Evolutionary conservation across 2,888 invertebrate species (phyloP), one percentile per base, ranked within the genome.

Genomic region (Vandiemenella viatica): DNA sequence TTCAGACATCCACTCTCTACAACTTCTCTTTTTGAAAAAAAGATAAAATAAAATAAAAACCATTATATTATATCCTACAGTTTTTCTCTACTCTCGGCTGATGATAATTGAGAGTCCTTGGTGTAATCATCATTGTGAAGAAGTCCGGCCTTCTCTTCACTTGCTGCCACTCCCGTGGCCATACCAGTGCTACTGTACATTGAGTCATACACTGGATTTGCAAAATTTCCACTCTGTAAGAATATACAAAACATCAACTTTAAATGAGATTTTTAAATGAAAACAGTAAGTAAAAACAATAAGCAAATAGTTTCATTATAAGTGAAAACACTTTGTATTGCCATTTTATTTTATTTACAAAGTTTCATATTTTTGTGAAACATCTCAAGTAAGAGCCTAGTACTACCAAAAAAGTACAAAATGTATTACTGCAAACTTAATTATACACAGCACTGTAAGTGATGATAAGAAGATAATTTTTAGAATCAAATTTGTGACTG

Each of bases 201-300:
- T 45, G 83, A 83, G 61, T 88, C 88, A 67, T 89, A 89, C 42
- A 88, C 83, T 0, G 88, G 88, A 68, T 88, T 88, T 17, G 83
- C 83, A 70, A 87, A 88, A 67, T 87, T 85, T 21, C 80, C 80
- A 55, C 76, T 75, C 71, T 74, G 58, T 10, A 62, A 62, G 50
- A 55, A 46, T 8, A 38, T 10, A 48, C 54, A 58, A 48, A 48
- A 40, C 13, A 19, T 43, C n/a, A n/a, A n/a, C n/a, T n/a, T n/a
- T n/a, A n/a, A n/a, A n/a, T n/a, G n/a, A n/a, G n/a, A 32, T 32
- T 32, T 32, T 32, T 32, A 62, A 59, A 38, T 15, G 10, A 40
- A 26, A 10, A 40, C 15, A 50, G 44, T 17, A 49, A 40, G 32
- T 13, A 43, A 32, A 38, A 43, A 2, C 32, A 13, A 23, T 20